These are phyloP conservation scores for Scolanthus callimorphus DNA, from an alignment of 92 coral and sea anemone species.

Conservation along the genomic window DNA sequence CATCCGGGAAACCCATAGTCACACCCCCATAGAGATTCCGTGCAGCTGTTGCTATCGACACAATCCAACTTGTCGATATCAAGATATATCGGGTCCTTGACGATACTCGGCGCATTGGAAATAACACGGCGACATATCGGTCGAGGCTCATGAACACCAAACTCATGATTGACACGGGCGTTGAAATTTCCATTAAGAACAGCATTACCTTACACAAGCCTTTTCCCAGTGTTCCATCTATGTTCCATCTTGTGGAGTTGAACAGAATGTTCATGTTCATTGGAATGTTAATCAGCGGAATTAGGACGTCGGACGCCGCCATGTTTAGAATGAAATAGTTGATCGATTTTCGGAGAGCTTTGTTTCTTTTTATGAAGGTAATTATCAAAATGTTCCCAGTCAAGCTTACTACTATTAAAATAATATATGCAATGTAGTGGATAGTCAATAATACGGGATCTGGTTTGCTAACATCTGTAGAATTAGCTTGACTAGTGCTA, in stretches of 20 bases:
- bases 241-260: neutral
- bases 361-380: neutral
- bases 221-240: neutral
- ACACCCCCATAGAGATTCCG: neutral
- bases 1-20: neutral
- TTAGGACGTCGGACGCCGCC: neutral
- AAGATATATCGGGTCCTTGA: neutral
- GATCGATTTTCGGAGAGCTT: neutral
- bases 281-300: neutral
- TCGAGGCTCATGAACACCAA: neutral
- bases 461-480: no score
- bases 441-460: no score
- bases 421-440: no score
- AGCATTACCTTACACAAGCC: neutral
- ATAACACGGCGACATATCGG: neutral
- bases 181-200: neutral
- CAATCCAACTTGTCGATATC: neutral
- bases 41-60: neutral
- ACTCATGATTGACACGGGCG: neutral
- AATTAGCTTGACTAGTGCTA: no score
- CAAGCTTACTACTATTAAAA: neutral
- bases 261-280: neutral
- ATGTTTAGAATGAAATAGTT: neutral
- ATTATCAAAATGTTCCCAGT: neutral
- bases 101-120: neutral